Percentiles rank a stretch among this genome's conserved stretches.
Conservation (phyloP, 2,797 vertebrate species). For the Morelia viridis region DNA sequence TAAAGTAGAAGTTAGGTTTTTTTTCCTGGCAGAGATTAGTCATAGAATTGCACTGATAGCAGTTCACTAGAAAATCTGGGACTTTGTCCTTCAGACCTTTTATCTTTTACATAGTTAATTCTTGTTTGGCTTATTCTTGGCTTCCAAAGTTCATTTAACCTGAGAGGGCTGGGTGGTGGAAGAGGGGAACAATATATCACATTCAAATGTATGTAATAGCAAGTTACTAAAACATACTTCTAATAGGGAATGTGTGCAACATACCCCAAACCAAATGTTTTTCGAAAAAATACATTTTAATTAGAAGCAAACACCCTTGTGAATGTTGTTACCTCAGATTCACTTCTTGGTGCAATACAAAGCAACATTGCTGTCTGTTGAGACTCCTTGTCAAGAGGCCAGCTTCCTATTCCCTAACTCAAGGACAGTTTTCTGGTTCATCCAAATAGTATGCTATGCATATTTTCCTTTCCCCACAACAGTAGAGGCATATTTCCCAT, state of each 20-base stretch:
- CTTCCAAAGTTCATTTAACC: constrained; percentile 29
- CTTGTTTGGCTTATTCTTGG: constrained; percentile 8
- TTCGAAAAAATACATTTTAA: not conserved
- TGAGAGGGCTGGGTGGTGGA: not conserved
- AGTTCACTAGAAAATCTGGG: constrained; percentile 9
- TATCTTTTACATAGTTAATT: constrained; percentile 25
- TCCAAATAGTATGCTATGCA: not conserved
- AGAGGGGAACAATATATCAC: not conserved
- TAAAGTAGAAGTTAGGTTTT: not conserved
- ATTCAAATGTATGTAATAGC: not conserved
- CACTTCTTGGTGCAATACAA: not conserved
- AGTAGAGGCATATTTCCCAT: not conserved
- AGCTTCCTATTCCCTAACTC: not conserved
- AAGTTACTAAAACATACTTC: not conserved
- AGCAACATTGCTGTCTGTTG: not conserved
- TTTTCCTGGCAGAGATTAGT: not conserved
- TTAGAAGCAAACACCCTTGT: not conserved
- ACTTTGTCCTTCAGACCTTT: constrained; percentile 24
- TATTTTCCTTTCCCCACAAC: not conserved
- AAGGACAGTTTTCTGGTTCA: not conserved
- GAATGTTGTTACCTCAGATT: not conserved
- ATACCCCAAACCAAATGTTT: not conserved
- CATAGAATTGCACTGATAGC: not conserved
- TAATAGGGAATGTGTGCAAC: not conserved
- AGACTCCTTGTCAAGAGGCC: not conserved